Evolutionary conservation across 2,888 invertebrate genomes (phyloP), one percentile per base, ranked within the genome.

Genomic region (Archaeoteleia sp.): DNA sequence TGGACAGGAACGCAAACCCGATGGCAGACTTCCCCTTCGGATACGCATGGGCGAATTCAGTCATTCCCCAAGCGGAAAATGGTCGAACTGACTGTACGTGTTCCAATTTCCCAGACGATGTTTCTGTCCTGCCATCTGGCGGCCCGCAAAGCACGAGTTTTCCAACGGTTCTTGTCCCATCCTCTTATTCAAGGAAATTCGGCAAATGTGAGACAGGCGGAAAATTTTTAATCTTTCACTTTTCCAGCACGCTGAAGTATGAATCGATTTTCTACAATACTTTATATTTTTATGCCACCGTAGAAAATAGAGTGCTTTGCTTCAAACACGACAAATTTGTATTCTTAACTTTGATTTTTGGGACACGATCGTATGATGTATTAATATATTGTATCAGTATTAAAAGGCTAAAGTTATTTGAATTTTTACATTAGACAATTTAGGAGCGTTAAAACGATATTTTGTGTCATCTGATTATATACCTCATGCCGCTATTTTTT

Each of bases 51-150:
- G 46, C 58, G 66, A 70, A 70, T 71, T 68, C 69, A 70, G 71
- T 66, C 68, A 68, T 70, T 68, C 69, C 67, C 70, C 60, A 66
- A 69, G 63, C 58, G 72, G 67, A 74, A 76, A 78, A 76, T 78
- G 78, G 75, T 73, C 73, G 73, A 71, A 69, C 53, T 67, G 65
- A 66, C 61, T 71, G 72, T 67, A 65, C 60, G 73, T 72, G 77
- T 76, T 74, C 77, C 79, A 78, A 80, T 82, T 82, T 81, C 74
- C 74, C 76, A 78, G 76, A 78, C 78, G 71, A 74, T 73, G 76
- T 74, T 20, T 78, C 77, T 81, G 81, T 81, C 75, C 75, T 67
- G 63, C 75, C 83, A 82, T 78, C 80, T 80, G 80, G 76, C 77
- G 77, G 78, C 71, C 74, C 73, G 68, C 72, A 74, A 77, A 76